phyloP scores from a whole-genome alignment of 2,113 vertebrate species.

The Tricholaema leucomelas region DNA sequence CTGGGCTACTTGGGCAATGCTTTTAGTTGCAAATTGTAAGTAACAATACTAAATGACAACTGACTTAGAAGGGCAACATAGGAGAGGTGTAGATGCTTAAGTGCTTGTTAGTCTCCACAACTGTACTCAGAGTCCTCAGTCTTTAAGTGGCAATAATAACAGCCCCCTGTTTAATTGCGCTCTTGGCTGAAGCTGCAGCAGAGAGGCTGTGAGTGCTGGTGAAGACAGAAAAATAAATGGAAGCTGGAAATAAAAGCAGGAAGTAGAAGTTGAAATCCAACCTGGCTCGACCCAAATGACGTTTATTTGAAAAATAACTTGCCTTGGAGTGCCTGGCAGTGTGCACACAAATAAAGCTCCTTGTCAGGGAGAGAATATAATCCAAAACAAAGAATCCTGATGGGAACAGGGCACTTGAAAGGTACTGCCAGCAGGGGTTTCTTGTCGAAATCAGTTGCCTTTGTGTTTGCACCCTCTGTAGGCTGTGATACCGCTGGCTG shows the following conservation, averaged over 20 bases:
- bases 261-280: not conserved
- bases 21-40: not conserved
- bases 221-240: not conserved
- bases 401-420: not conserved
- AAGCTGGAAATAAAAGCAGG: constrained; percentile 30
- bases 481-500: fast-evolving
- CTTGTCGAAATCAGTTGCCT: not conserved
- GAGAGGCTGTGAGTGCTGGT: not conserved
- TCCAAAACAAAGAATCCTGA: not conserved
- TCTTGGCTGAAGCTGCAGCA: fast-evolving
- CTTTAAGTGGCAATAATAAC: not conserved
- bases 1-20: not conserved
- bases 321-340: not conserved
- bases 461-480: not conserved
- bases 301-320: not conserved
- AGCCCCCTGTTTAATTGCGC: not conserved
- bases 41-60: not conserved
- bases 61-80: not conserved
- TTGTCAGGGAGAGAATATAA: not conserved
- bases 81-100: not conserved
- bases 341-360: not conserved
- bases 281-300: not conserved
- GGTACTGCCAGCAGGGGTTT: not conserved
- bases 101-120: not conserved
- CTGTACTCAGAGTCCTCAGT: not conserved